Evolutionary conservation across 2,888 invertebrate genomes (phyloP), one percentile per base, ranked within the genome.

Genomic region (Schrankia costaestrigalis): DNA sequence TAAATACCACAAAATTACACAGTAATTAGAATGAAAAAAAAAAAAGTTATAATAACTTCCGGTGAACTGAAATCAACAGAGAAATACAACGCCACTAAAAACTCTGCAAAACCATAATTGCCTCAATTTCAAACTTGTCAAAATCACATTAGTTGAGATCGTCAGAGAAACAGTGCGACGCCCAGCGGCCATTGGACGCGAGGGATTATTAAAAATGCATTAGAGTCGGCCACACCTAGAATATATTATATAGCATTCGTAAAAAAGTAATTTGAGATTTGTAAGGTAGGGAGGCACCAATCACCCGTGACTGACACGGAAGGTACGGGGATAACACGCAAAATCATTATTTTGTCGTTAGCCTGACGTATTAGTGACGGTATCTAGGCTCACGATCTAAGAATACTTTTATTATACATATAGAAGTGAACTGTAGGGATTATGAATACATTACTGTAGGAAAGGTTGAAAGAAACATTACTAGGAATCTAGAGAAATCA

Each of bases 341-440:
- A 82, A 77, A 84, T 83, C 85, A 86, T 87, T 86, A 87, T 86
- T 80, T 84, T 72, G 78, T 86, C 85, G 79, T 86, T 86, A 86
- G 75, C 71, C 74, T 61, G 58, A 64, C 71, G 71, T 72, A 71
- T 74, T 76, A 72, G 76, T 70, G 69, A 68, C 63, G 66, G 62
- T 68, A 73, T 71, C 75, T 77, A 50, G 61, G 52, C 51, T 55
- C 60, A 58, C 63, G 54, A 69, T 71, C 71, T 62, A 58, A 60
- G 54, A 62, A 68, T 65, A 53, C 56, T 56, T 60, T 62, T 64
- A 56, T 60, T 64, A 66, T 53, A 50, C 52, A 46, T 46, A 41
- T 22, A 8, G 15, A n/a, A n/a, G n/a, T n/a, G n/a, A n/a, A n/a
- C n/a, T n/a, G n/a, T n/a, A n/a, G n/a, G n/a, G n/a, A n/a, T n/a